Evolutionary conservation across 37 sponge, comb jelly and placozoan genomes (phyloP).

Genomic region (Aphrocallistes beatrix): DNA sequence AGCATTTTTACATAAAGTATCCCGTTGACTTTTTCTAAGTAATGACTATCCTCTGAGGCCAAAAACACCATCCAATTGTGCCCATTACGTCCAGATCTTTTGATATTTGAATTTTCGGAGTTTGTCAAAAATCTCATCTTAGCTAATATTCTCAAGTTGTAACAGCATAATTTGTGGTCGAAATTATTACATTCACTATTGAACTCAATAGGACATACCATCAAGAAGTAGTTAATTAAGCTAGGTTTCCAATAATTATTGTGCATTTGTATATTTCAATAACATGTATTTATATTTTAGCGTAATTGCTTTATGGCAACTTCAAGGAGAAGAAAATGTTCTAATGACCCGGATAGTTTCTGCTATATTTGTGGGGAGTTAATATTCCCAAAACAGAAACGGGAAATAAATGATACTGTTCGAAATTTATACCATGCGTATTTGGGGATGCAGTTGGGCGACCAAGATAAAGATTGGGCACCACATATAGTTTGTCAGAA

Average conservation of each 20-base stretch:
- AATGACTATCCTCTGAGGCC: neutral
- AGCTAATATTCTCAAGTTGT: slow-evolving; percentile 1
- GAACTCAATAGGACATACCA: neutral
- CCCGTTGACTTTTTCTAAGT: slow-evolving; percentile 1
- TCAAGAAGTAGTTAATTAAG: neutral
- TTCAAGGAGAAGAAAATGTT: slow-evolving; percentile 2
- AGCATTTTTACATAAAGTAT: neutral
- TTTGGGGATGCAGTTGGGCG: slow-evolving; percentile 14
- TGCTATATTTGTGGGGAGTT: slow-evolving; percentile 18
- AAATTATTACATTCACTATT: neutral
- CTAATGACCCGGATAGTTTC: slow-evolving; percentile 11
- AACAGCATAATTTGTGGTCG: neutral
- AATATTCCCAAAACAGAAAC: neutral
- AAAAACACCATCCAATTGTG: neutral
- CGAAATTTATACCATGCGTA: slow-evolving; percentile 16
- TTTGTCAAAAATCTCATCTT: neutral
- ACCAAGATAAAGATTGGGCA: neutral
- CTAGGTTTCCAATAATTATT: neutral
- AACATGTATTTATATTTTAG: slow-evolving; percentile 16
- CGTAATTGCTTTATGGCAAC: neutral
- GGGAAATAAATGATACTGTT: neutral
- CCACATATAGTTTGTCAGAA: slow-evolving; percentile 18
- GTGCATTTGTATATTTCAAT: neutral
- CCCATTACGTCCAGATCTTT: neutral
- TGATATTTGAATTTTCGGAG: neutral